Percentiles rank a stretch among this genome's conserved stretches.
Conservation (phyloP, 1,140 invertebrate species). For the Conus betulinus region DNA sequence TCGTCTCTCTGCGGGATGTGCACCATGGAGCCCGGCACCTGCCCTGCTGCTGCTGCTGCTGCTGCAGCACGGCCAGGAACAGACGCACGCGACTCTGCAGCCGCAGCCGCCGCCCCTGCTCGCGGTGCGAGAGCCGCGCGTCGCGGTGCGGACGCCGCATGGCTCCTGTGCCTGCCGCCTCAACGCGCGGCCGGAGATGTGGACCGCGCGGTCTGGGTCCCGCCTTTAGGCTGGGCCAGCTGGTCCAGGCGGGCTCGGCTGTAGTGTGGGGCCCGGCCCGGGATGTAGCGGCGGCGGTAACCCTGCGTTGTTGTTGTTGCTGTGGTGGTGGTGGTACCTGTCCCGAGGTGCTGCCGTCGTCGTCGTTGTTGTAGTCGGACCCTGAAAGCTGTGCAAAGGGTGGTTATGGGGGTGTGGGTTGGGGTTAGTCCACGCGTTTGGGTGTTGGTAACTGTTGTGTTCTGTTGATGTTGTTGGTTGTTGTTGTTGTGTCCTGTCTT, state of each 20-base stretch:
- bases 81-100: conserved; percentile 16
- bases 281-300: no score
- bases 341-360: not conserved
- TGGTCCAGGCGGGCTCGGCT: not conserved
- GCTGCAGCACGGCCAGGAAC: conserved; percentile 15
- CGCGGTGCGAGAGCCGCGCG: not conserved
- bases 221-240: not conserved
- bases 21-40: conserved; percentile 3
- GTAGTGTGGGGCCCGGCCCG: not conserved
- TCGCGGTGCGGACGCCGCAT: conserved; percentile 7
- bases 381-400: no score
- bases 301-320: no score
- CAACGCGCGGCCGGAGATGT: not conserved
- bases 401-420: no score
- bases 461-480: not conserved
- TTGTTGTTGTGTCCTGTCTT: not conserved
- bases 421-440: no score
- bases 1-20: conserved; percentile 25
- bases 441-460: not conserved
- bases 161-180: not conserved
- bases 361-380: not conserved
- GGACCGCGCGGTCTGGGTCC: not conserved
- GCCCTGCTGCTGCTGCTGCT: not conserved
- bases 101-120: not conserved
- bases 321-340: no score